Evolutionary conservation across 1,140 invertebrate species (phyloP).

Genomic region (Chironomus striatipennis): DNA sequence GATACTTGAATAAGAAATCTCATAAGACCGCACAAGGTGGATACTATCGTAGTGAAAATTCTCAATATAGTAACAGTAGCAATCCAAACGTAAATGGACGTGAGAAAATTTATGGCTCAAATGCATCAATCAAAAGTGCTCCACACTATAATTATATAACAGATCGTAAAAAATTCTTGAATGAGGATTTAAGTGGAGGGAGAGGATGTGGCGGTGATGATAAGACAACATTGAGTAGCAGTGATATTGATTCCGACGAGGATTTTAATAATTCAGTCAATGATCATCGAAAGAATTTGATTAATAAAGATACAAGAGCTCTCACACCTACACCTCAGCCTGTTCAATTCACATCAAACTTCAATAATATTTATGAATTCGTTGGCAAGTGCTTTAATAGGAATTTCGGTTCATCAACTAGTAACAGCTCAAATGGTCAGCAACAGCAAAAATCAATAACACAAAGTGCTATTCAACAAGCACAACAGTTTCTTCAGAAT

Average conservation of each 20-base stretch:
- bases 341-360: neutral
- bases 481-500: neutral
- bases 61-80: slow-evolving; percentile 25
- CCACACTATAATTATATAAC: slow-evolving; percentile 37
- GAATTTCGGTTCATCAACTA: slow-evolving; percentile 24
- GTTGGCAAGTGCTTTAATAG: slow-evolving; percentile 20
- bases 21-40: neutral
- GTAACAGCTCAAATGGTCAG: neutral
- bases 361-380: slow-evolving; percentile 17
- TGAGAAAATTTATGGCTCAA: slow-evolving; percentile 39
- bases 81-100: slow-evolving; percentile 32
- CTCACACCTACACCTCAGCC: neutral
- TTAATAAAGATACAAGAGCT: neutral
- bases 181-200: neutral
- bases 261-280: neutral
- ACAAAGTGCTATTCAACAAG: neutral
- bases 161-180: slow-evolving; percentile 19
- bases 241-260: neutral
- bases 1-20: slow-evolving; percentile 33
- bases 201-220: neutral
- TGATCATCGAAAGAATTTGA: neutral
- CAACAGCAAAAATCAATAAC: neutral
- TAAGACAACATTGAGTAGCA: slow-evolving; percentile 16
- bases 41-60: neutral
- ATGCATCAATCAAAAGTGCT: slow-evolving; percentile 42